Base-by-base conservation (phyloP, 2,888 invertebrate genomes). In the Allygus modestus region DNA sequence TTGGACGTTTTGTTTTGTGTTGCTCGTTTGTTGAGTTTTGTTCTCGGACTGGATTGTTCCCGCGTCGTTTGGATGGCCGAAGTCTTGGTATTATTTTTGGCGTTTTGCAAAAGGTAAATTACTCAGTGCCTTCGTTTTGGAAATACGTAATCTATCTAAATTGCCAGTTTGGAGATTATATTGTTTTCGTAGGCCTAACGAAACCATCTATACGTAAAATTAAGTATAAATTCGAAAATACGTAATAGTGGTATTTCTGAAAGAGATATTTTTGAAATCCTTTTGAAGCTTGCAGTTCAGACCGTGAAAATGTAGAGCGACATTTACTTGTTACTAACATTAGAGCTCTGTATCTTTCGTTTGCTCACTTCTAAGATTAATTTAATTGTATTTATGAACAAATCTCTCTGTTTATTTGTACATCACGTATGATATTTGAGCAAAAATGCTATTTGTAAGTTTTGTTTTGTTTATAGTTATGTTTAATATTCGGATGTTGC, bases 171-270 rank as follows among this genome's bases (percentile, higher is more conserved):
- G 79, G 26, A 58, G 79, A 33, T 79, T 79, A 15, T 58, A 17
- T 58, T 58, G 41, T 37, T 33, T 54, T 79, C 20, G 33, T 28
- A 79, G 79, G 79, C 79, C 79, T 79, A 79, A 79, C 58, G 54
- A 79, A 51, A 79, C 79, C 79, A 77, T 77, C 79, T 79, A 79
- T 79, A 79, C 79, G 79, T 79, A 79, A 79, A 79, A 51, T 77
- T 58, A 79, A 51, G 58, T 79, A 58, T n/a, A 79, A 77, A 79
- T 79, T 58, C 58, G 33, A 37, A 79, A 79, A 79, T 79, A 79
- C 79, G 79, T 79, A 79, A 54, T 79, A 77, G 77, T 77, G 46
- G 23, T 77, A 41, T 11, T 46, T 77, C 77, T 28, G 77, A 77
- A 77, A 77, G 28, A 77, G 43, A 77, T 77, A 46, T 77, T 77